Conservation (phyloP, 2,797 vertebrate genomes). For the Enteromius argenteus region DNA sequence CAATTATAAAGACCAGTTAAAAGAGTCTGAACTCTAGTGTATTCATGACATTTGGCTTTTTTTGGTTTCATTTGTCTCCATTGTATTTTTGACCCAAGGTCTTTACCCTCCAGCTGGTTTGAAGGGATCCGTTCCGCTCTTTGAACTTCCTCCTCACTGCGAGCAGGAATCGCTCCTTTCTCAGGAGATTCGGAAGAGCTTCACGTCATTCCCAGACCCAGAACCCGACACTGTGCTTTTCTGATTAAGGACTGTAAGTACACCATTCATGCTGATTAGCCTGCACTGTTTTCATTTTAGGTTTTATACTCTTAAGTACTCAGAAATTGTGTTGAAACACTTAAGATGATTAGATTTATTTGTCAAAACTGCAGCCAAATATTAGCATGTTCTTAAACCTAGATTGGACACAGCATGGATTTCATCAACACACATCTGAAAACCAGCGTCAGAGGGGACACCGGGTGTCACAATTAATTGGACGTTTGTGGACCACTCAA, state of each 20-base stretch:
- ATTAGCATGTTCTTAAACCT: not conserved
- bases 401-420: slow-evolving; percentile 1
- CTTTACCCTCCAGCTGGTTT: slow-evolving; percentile 59
- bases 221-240: slow-evolving; percentile 78
- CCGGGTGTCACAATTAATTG: slow-evolving; percentile 20
- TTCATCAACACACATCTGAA: not conserved
- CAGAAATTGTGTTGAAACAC: not conserved
- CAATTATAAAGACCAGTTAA: slow-evolving; percentile 10
- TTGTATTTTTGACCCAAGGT: slow-evolving; percentile 63
- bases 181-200: slow-evolving; percentile 64
- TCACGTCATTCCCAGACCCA: slow-evolving; percentile 66
- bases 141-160: slow-evolving; percentile 59
- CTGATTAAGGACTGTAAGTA: slow-evolving; percentile 67
- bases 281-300: not conserved
- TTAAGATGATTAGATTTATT: slow-evolving; percentile 11
- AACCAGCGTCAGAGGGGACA: not conserved
- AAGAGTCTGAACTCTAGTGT: not conserved
- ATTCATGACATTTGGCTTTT: not conserved
- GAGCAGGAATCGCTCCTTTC: slow-evolving; percentile 64
- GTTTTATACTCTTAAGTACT: not conserved
- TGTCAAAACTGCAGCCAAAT: not conserved
- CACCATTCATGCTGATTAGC: not conserved
- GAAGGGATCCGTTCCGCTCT: slow-evolving; percentile 59
- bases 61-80: not conserved
- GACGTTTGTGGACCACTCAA: not conserved